Evolutionary conservation across 1,140 invertebrate species (phyloP).

Genomic region (Contarinia nasturtii): DNA sequence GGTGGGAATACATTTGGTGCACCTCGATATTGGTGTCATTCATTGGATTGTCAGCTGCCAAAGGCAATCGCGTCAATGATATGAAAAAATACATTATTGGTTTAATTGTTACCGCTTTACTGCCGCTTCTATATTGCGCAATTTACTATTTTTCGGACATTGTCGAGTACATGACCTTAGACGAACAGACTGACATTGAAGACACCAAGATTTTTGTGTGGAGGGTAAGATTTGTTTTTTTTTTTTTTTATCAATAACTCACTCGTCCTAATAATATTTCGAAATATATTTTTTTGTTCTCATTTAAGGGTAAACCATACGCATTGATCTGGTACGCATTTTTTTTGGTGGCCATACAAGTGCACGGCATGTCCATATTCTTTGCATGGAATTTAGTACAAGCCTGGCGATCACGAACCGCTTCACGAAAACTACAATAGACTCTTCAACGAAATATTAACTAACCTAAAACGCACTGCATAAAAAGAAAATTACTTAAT

Average conservation of each 20-base stretch:
- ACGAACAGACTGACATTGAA: conserved; percentile 35
- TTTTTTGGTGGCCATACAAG: conserved; percentile 69
- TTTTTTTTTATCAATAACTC: too few species aligned
- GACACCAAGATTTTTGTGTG: conserved; percentile 48
- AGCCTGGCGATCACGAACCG: conserved; percentile 66
- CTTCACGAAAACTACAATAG: conserved; percentile 26
- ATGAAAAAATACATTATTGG: conserved; percentile 71
- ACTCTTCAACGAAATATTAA: background rate
- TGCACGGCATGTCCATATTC: conserved; percentile 77
- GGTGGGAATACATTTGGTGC: conserved; percentile 91
- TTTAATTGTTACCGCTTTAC: conserved; percentile 54
- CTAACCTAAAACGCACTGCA: background rate
- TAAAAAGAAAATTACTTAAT: background rate
- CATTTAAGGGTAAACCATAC: conserved; percentile 62
- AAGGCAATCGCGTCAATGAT: conserved; percentile 57
- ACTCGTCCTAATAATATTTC: too few species aligned
- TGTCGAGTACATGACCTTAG: conserved; percentile 54
- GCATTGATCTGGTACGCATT: conserved; percentile 89
- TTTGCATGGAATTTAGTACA: conserved; percentile 72
- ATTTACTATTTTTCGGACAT: conserved; percentile 69
- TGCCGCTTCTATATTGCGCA: conserved; percentile 63
- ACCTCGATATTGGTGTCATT: conserved; percentile 68
- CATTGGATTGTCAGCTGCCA: conserved; percentile 67
- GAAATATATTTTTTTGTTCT: too few species aligned
- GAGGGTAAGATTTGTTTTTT: conserved; percentile 65